Percentiles rank a stretch among this genome's conserved stretches.
These are phyloP conservation scores for Cremastinae sp. DNA, from an alignment of 2,888 invertebrate species.

Conservation along the genomic window DNA sequence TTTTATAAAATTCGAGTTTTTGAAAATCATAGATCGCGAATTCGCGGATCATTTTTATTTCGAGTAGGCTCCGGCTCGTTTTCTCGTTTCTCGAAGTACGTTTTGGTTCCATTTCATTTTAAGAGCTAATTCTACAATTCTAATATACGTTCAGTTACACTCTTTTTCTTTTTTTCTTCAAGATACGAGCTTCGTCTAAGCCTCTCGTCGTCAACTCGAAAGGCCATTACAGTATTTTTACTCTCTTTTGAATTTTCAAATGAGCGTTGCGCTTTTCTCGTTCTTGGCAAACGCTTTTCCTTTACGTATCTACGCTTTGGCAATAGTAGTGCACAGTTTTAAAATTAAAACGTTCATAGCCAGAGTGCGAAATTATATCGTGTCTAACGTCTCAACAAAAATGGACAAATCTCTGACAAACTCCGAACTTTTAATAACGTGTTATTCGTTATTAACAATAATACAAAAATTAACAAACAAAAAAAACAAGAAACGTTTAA, in stretches of 20 bases:
- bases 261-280: conserved; percentile 17
- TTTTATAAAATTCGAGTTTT: conserved; percentile 49
- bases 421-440: conserved; percentile 29
- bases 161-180: conserved; percentile 31
- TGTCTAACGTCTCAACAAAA: background rate
- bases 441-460: conserved; percentile 26
- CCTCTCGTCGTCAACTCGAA: conserved; percentile 41
- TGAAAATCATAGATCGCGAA: conserved; percentile 16
- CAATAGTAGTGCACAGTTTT: conserved; percentile 59
- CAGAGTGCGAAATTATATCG: conserved; percentile 19
- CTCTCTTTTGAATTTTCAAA: conserved; percentile 3
- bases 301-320: conserved; percentile 62
- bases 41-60: conserved; percentile 5
- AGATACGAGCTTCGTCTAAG: conserved; percentile 33
- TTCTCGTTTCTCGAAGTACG: conserved; percentile 28
- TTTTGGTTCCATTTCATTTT: conserved; percentile 52
- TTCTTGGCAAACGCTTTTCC: conserved; percentile 27
- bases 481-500: background rate
- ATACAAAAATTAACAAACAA: conserved; percentile 7
- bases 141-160: conserved; percentile 44
- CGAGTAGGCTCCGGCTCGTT: background rate
- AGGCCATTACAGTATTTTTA: conserved; percentile 53
- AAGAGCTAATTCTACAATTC: conserved; percentile 46
- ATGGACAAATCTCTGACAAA: background rate
- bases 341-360: conserved; percentile 12